phyloP scores from a whole-genome alignment of 2,113 vertebrate species.

The pig (Sus scrofa) region T2T-Sscrofa CM000812.6:162337501-162338000 shows the following conservation, averaged over 20 bases:
- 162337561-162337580: neutral
- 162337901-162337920: neutral
- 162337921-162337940: neutral
- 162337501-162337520: neutral
- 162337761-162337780: neutral
- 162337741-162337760: neutral
- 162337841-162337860: neutral
- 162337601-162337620: neutral
- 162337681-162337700: neutral
- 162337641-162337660: neutral
- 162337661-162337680: slow-evolving; percentile 9
- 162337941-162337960: neutral
- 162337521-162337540: neutral
- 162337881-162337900: slow-evolving; percentile 12
- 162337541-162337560: neutral
- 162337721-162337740: no score
- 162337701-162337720: neutral
- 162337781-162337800: neutral
- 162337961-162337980: neutral
- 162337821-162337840: neutral
- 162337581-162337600: neutral
- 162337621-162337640: neutral
- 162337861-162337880: neutral
- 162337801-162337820: neutral
- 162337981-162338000: neutral